Evolutionary conservation across 1,140 invertebrate species (phyloP).

Genomic region (Aphelenchoides fujianensis): DNA sequence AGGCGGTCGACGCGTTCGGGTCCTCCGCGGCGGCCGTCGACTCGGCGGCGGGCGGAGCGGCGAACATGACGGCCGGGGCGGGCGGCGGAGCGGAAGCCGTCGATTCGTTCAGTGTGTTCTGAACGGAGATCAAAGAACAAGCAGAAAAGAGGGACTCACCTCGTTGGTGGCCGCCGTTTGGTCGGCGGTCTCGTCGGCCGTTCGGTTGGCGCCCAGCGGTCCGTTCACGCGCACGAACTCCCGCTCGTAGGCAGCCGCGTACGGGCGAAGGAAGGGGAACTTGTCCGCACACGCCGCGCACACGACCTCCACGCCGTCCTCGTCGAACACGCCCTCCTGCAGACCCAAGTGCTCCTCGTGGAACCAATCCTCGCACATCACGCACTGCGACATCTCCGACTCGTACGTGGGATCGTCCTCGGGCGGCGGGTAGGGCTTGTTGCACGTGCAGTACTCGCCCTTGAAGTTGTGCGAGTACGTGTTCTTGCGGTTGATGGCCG

Average conservation of each 20-base stretch:
- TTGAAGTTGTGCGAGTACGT: conserved; percentile 91
- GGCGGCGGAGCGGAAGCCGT: not conserved
- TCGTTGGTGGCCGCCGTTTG: not conserved
- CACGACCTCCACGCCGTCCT: conserved; percentile 33
- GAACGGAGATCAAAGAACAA: conserved; percentile 19
- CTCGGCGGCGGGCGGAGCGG: not conserved
- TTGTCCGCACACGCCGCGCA: conserved; percentile 38
- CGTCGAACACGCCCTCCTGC: conserved; percentile 8
- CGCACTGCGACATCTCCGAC: conserved; percentile 94
- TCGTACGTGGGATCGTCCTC: conserved; percentile 56
- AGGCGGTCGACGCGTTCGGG: not conserved
- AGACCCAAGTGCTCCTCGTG: conserved; percentile 65
- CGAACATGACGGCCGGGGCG: not conserved
- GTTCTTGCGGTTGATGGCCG: conserved; percentile 72
- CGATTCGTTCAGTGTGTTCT: not conserved
- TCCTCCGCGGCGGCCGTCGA: not conserved
- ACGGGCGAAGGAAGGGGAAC: conserved; percentile 39
- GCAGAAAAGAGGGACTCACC: conserved; percentile 10
- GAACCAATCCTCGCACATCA: conserved; percentile 96
- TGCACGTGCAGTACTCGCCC: conserved; percentile 86
- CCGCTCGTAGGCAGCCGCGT: conserved; percentile 1
- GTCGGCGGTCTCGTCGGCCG: not conserved
- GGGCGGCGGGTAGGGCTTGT: conserved; percentile 89
- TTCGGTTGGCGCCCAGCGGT: not conserved
- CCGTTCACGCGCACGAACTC: not conserved